Evolutionary conservation across 1,140 invertebrate species (phyloP).

Genomic region (Dolichoris vasculosae): DNA sequence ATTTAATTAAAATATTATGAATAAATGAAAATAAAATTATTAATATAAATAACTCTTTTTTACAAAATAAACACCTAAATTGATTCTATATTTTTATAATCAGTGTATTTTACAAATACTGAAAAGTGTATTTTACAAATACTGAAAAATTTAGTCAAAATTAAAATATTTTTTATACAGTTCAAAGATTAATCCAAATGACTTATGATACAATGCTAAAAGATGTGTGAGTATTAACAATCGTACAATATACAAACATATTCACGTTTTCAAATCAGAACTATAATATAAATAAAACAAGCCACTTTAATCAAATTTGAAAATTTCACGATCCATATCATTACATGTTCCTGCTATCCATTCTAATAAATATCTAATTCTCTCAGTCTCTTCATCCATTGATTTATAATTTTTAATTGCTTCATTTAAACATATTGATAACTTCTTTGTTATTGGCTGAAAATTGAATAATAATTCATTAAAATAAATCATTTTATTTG

Average conservation of each 20-base stretch:
- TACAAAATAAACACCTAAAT: no score
- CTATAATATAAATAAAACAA: background rate
- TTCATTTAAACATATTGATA: slow-evolving; percentile 68
- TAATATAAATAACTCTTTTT: no score
- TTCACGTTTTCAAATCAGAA: background rate
- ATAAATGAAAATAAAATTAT: no score
- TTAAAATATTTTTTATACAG: background rate
- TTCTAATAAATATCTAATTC: slow-evolving; percentile 64
- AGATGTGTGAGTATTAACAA: background rate
- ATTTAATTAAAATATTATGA: no score
- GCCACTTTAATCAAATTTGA: slow-evolving; percentile 14
- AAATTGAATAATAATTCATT: slow-evolving; percentile 40
- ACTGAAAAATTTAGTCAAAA: no score
- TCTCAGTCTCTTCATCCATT: slow-evolving; percentile 62
- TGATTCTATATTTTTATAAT: no score
- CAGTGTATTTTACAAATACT: no score
- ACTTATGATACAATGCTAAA: background rate
- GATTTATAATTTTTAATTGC: slow-evolving; percentile 62
- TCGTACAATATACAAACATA: background rate
- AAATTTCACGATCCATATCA: slow-evolving; percentile 43
- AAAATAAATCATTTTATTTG: background rate
- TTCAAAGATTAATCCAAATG: background rate
- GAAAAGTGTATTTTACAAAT: no score
- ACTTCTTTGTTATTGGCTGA: slow-evolving; percentile 54
- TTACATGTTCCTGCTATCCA: slow-evolving; percentile 60